Evolutionary conservation across 2,888 invertebrate species (phyloP).

Genomic region (Phytoseiulus persimilis): DNA sequence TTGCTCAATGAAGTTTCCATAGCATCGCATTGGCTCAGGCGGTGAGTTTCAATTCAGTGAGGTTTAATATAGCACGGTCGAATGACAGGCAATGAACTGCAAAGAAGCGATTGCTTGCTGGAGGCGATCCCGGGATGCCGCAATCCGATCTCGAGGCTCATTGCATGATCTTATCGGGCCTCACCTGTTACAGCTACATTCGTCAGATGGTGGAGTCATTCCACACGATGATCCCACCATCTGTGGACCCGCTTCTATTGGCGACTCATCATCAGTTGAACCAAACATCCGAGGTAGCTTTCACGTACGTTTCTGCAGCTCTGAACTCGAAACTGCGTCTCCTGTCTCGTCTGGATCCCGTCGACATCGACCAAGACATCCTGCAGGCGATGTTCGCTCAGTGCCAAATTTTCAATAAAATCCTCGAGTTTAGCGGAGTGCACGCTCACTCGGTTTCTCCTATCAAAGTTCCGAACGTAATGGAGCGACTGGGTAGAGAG

Average conservation of each 20-base stretch:
- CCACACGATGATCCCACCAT: conserved; percentile 37
- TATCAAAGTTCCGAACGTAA: conserved; percentile 31
- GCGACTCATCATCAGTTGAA: conserved; percentile 28
- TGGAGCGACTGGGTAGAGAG: conserved; percentile 33
- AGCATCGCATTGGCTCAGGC: conserved; percentile 33
- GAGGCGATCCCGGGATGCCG: no score
- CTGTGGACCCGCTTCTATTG: conserved; percentile 36
- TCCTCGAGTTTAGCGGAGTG: conserved; percentile 32
- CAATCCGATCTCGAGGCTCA: no score
- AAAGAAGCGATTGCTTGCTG: no score
- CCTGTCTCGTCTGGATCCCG: conserved; percentile 21
- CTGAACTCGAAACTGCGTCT: conserved; percentile 17
- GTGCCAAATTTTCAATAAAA: conserved; percentile 38
- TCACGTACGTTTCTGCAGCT: conserved; percentile 28
- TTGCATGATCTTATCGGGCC: no score
- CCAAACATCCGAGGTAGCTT: conserved; percentile 29
- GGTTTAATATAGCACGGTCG: no score
- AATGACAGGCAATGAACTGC: no score
- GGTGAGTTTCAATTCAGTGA: no score
- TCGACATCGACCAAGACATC: conserved; percentile 26
- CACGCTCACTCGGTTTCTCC: conserved; percentile 23
- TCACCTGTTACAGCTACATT: conserved; percentile 19
- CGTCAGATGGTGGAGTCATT: conserved; percentile 39
- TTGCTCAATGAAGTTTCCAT: conserved; percentile 30
- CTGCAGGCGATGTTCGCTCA: conserved; percentile 34